phyloP scores from a whole-genome alignment of 1,140 invertebrate species.

The Himalopsyche phryganea region DNA sequence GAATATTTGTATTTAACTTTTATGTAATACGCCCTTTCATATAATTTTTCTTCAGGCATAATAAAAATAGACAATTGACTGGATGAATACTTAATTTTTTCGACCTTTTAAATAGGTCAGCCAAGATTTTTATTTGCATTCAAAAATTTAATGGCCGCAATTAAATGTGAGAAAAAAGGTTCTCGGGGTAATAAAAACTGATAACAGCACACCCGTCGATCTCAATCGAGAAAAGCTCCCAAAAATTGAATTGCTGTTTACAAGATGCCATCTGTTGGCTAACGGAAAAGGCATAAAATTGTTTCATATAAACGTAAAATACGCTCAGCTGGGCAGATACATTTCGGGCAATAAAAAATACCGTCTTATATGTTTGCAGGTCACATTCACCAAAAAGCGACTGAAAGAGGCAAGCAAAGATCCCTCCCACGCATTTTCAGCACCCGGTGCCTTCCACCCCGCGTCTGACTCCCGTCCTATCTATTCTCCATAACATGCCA shows the following conservation, averaged over 20 bases:
- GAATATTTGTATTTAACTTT: no score
- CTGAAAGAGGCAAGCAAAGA: not conserved
- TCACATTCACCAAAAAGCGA: constrained; percentile 7
- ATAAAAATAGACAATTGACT: no score
- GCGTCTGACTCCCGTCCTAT: not conserved
- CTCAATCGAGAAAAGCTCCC: not conserved
- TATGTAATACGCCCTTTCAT: no score
- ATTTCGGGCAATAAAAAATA: constrained; percentile 13
- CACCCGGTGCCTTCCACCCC: not conserved
- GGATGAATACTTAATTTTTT: no score
- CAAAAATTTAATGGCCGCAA: no score
- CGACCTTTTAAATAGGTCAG: no score
- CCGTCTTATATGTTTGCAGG: constrained; percentile 15
- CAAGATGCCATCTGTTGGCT: constrained; percentile 1
- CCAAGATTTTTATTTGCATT: no score
- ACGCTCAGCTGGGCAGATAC: not conserved
- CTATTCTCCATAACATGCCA: no score
- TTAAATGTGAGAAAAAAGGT: no score
- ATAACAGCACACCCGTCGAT: not conserved
- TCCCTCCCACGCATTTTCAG: not conserved
- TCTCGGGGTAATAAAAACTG: no score
- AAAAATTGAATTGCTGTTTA: constrained; percentile 14
- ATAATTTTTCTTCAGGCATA: no score
- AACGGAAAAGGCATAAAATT: constrained; percentile 9
- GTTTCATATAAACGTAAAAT: constrained; percentile 21